Evolutionary conservation across 2,797 vertebrate genomes (phyloP).

Genomic region (Hoplostethus atlanticus): DNA sequence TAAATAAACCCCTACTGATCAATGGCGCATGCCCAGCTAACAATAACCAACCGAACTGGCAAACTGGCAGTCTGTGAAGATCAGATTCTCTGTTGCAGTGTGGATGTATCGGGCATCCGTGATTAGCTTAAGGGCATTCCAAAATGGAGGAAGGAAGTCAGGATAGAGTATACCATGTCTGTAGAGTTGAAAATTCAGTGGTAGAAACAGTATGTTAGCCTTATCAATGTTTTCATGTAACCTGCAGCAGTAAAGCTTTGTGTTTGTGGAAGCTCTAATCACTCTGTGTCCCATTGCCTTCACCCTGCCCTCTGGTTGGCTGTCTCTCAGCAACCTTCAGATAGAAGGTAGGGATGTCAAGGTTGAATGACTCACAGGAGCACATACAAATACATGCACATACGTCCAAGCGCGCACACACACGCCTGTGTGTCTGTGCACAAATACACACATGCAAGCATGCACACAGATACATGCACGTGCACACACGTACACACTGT

Average conservation of each 20-base stretch:
- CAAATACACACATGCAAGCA: slow-evolving; percentile 20
- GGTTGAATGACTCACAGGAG: slow-evolving; percentile 64
- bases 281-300: slow-evolving; percentile 41
- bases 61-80: slow-evolving; percentile 13
- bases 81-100: slow-evolving; percentile 28
- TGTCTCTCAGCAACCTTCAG: slow-evolving; percentile 58
- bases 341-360: slow-evolving; percentile 52
- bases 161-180: slow-evolving; percentile 24
- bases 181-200: slow-evolving; percentile 35
- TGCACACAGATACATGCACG: slow-evolving; percentile 25
- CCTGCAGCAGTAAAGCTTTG: slow-evolving; percentile 51
- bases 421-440: slow-evolving; percentile 30
- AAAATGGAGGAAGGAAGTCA: slow-evolving; percentile 31
- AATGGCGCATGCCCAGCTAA: slow-evolving; percentile 21
- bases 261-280: slow-evolving; percentile 60
- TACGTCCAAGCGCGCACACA: slow-evolving; percentile 20
- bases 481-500: slow-evolving; percentile 32
- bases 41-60: not conserved
- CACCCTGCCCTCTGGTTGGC: slow-evolving; percentile 56
- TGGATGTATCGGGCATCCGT: slow-evolving; percentile 36
- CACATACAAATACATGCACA: slow-evolving; percentile 19
- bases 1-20: slow-evolving; percentile 56
- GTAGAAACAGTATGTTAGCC: slow-evolving; percentile 33
- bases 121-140: slow-evolving; percentile 49
- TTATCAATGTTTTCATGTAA: slow-evolving; percentile 65